A percentile compares a stretch with the other conserved stretches of the same genome.
These are phyloP conservation scores for Cheilinus undulatus DNA, from an alignment of 2,113 vertebrate species.

Conservation along the genomic window DNA sequence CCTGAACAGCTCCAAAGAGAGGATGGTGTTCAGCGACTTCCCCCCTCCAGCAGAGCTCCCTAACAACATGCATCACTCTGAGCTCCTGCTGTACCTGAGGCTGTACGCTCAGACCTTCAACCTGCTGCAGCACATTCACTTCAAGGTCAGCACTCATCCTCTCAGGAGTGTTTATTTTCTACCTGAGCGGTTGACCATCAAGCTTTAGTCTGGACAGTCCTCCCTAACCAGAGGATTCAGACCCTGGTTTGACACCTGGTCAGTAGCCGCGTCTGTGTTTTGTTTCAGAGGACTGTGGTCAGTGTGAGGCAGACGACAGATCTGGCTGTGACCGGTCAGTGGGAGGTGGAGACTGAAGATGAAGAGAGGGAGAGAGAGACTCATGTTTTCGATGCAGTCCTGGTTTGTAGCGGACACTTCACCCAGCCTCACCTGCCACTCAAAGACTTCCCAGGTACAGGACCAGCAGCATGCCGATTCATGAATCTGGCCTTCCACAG, in stretches of 20 bases:
- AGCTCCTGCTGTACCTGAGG: slow-evolving; percentile 85
- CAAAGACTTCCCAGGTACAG: slow-evolving; percentile 90
- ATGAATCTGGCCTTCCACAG: no score
- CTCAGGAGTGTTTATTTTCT: no score
- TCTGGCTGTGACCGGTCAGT: slow-evolving; percentile 88
- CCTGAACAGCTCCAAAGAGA: slow-evolving; percentile 90
- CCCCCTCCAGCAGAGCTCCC: slow-evolving; percentile 85
- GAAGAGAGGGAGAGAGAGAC: slow-evolving; percentile 69
- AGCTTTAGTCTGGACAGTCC: no score
- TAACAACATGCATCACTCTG: slow-evolving; percentile 88
- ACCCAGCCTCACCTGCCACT: slow-evolving; percentile 85
- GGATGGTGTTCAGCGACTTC: slow-evolving; percentile 90
- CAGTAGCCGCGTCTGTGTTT: not conserved
- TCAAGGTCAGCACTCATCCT: slow-evolving; percentile 86
- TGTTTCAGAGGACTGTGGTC: not conserved
- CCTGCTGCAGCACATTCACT: slow-evolving; percentile 83
- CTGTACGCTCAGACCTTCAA: slow-evolving; percentile 84
- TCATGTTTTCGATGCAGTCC: slow-evolving; percentile 89
- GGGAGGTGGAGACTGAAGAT: slow-evolving; percentile 88
- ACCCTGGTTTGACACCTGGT: no score
- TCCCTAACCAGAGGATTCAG: no score
- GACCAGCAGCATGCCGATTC: no score
- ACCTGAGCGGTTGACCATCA: no score
- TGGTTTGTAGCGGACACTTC: slow-evolving; percentile 90
- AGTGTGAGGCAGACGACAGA: slow-evolving; percentile 81